Conservation (phyloP, 2,797 vertebrate genomes). For the Sebastes itinus region DNA sequence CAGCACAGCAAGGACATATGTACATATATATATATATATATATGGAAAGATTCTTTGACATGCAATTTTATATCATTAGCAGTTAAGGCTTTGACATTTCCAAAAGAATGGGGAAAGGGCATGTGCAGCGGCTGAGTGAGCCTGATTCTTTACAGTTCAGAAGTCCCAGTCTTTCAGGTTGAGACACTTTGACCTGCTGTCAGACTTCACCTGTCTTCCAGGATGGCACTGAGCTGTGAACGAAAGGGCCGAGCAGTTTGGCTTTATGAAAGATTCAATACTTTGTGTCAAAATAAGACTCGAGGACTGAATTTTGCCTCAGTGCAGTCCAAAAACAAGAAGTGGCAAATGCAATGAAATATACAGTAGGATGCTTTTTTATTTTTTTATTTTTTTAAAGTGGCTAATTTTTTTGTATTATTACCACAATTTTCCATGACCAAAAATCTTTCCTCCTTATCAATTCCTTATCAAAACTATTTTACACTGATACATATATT, state of each 20-base stretch:
- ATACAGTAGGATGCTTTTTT: not conserved
- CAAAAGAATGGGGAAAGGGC: not conserved
- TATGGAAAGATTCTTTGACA: not conserved
- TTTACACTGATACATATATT: too few relatives aligned
- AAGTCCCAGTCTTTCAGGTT: slow-evolving; percentile 15
- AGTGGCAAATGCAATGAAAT: not conserved
- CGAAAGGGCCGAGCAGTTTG: not conserved
- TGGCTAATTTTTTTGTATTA: not conserved
- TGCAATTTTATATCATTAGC: slow-evolving; percentile 23
- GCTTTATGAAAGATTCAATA: slow-evolving; percentile 1
- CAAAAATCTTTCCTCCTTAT: not conserved
- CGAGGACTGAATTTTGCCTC: not conserved
- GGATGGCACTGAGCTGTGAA: slow-evolving; percentile 12
- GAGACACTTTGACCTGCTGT: slow-evolving; percentile 12
- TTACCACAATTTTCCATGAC: not conserved
- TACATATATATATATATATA: not conserved
- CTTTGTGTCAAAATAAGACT: not conserved
- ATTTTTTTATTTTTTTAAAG: not conserved
- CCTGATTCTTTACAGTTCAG: not conserved
- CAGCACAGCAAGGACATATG: not conserved
- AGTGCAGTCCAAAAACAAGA: not conserved
- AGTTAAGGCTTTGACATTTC: slow-evolving; percentile 26
- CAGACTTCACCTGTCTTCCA: slow-evolving; percentile 10
- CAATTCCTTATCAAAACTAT: too few relatives aligned
- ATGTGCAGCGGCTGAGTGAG: not conserved